phyloP scores from a whole-genome alignment of 2,113 vertebrate species.

The Peromyscus leucopus region DNA sequence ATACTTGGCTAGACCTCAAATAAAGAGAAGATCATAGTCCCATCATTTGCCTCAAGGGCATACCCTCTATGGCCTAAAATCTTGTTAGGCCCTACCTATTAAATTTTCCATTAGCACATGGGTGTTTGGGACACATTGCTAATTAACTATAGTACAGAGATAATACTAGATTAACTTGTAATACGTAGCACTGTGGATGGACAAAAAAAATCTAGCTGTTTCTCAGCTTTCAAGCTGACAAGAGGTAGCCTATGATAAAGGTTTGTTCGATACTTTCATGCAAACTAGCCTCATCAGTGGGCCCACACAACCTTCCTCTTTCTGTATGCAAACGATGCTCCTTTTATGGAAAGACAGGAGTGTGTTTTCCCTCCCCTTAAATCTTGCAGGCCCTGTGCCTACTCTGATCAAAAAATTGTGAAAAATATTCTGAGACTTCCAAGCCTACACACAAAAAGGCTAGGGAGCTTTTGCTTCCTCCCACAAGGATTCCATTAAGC shows the following conservation, averaged over 20 bases:
- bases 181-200: background rate
- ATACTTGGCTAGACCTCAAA: background rate
- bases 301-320: background rate
- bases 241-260: background rate
- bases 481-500: background rate
- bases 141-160: background rate
- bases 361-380: background rate
- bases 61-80: background rate
- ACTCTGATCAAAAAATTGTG: background rate
- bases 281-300: background rate
- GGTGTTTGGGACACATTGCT: background rate
- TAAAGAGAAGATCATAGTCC: background rate
- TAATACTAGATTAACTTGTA: background rate
- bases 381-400: background rate
- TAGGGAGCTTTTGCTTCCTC: background rate
- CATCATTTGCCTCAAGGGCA: background rate
- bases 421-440: conserved; percentile 1
- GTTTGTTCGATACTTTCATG: background rate
- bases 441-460: background rate
- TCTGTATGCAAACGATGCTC: background rate
- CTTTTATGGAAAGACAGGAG: background rate
- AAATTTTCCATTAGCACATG: background rate
- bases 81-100: background rate
- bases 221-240: background rate
- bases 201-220: background rate